Conservation (phyloP, 2,888 invertebrate genomes). For the Cataglyphis albicans region DNA sequence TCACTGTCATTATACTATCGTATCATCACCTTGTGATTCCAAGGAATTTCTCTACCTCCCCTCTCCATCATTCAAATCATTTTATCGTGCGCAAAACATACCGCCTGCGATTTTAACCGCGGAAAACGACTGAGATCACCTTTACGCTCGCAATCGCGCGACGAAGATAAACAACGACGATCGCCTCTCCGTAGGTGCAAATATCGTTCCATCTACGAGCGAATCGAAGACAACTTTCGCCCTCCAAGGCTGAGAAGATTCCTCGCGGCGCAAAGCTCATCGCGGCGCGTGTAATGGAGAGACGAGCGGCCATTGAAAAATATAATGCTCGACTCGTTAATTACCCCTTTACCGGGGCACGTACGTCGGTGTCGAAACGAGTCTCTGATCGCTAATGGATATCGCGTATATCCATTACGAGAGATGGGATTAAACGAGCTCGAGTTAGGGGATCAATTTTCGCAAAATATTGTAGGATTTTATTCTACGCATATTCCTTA, state of each 20-base stretch:
- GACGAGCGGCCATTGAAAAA: constrained; percentile 69
- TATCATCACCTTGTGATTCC: constrained; percentile 1
- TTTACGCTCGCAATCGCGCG: constrained; percentile 49
- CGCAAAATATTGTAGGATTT: not conserved
- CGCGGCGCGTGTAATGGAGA: constrained; percentile 78
- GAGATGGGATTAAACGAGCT: not conserved
- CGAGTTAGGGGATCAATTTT: not conserved
- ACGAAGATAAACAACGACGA: not conserved
- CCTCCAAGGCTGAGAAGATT: constrained; percentile 85
- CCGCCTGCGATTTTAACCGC: constrained; percentile 10
- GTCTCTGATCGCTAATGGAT: constrained; percentile 21
- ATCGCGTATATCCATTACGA: not conserved
- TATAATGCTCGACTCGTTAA: constrained; percentile 65
- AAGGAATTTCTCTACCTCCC: not conserved
- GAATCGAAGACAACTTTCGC: constrained; percentile 83
- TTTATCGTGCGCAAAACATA: constrained; percentile 27
- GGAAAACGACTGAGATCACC: not conserved
- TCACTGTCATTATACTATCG: constrained; percentile 11
- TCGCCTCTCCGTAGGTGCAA: constrained; percentile 70
- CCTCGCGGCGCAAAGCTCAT: constrained; percentile 74
- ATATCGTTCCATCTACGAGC: constrained; percentile 78
- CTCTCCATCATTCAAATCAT: not conserved
- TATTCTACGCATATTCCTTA: too few relatives aligned
- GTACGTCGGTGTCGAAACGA: constrained; percentile 47
- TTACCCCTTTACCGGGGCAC: constrained; percentile 60